Evolutionary conservation across 2,797 vertebrate species (phyloP), one percentile per base, ranked within the genome.

Genomic region (Typhlichthys eigenmanni): DNA sequence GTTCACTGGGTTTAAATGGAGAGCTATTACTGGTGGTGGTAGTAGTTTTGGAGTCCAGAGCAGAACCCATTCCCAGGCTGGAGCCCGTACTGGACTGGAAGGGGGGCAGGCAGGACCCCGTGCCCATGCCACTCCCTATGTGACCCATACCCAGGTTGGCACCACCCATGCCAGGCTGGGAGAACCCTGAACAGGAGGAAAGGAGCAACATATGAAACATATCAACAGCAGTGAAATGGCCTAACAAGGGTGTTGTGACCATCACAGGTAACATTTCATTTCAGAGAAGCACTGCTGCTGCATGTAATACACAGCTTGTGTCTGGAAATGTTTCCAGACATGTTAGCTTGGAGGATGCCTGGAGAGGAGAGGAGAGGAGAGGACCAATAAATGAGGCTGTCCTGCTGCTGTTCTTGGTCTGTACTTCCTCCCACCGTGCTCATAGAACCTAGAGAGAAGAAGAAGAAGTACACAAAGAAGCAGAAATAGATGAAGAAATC

Each of bases 161-260:
- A 10, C 81, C 85, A 32, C 85, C 84, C 55, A 83, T 77, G 43
- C 81, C 91, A 71, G 91, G 78, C 76, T 91, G 90, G 62, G 90
- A 86, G 72, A 90, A 90, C 58, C 91, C 93, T 94, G 69, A 65
- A 48, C 4, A 12, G 47, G 47, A 48, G 47, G 3, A 48, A 48
- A 48, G 1, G 3, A 48, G 12, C 5, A n/a, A 48, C 4, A 48
- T 10, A 48, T 48, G 10, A 7, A 9, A 38, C 34, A 38, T 38
- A 38, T 38, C 34, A 38, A 38, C 5, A 38, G 8, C 34, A 38
- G 34, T 6, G 34, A 38, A 6, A 38, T 6, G 8, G 34, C 34
- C 34, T 1, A 38, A 38, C 34, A 38, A 38, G 34, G 8, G 34
- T 6, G 34, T 38, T 38, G 34, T 9, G 34, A 38, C 34, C 34